Base-by-base conservation (phyloP, 2,888 invertebrate genomes). In the Dusona sp. region DNA sequence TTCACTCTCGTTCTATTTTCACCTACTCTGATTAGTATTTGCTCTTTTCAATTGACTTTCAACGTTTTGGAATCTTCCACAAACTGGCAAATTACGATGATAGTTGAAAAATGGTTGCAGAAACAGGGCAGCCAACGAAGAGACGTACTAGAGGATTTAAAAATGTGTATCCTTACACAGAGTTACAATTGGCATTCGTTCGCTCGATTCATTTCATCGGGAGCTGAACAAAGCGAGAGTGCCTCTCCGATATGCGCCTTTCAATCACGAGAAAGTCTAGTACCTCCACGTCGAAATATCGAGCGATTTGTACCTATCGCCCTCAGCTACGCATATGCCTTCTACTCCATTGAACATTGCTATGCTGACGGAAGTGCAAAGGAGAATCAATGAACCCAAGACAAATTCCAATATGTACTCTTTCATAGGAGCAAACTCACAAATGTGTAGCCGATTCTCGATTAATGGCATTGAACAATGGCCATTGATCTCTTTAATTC, bases 21-120 rank as follows among this genome's bases (percentile, higher is more conserved):
- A 57, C 54, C 57, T 22, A 8, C 51, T 78, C 80, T 87, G 87
- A 89, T 90, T 11, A 57, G 19, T 91, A 91, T 92, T 91, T 92
- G 91, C 90, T 89, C 90, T 90, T 33, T 90, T 90, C 91, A 90
- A 92, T 92, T 91, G 91, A 91, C 91, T 92, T 90, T 90, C 90
- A 90, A 90, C 91, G 91, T 92, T 91, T 90, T 72, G 64, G 65
- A 84, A 77, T 81, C 80, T 73, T 72, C 64, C 65, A 48, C 54
- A 70, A 79, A 75, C 33, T 33, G 65, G 33, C 25, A 42, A 64
- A 75, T 64, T 3, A 16, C 16, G 29, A 29, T 61, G 29, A 61
- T 16, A 29, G 6, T 13, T 29, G 61, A 61, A 61, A 16, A 48
- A 48, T 45, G 25, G 61, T 42, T 51, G 29, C 54, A 72, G 73